These are phyloP conservation scores for Euwallacea similis DNA, from an alignment of 1,140 invertebrate genomes.

Conservation along the genomic window DNA sequence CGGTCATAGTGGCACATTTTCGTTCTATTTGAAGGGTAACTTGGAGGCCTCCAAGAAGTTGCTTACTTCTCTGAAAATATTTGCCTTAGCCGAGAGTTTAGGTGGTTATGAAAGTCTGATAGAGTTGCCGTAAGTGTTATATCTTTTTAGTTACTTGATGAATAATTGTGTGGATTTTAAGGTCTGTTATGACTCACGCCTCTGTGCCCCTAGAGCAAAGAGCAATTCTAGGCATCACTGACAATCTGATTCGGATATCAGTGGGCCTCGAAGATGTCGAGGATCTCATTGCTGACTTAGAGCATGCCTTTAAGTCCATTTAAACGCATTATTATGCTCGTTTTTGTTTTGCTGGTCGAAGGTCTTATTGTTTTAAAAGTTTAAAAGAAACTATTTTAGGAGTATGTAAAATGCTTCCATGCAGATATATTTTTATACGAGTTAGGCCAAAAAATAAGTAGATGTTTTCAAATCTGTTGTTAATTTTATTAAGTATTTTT, in stretches of 20 bases:
- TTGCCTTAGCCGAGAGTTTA: constrained; percentile 92
- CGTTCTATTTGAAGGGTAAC: constrained; percentile 79
- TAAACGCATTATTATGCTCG: constrained; percentile 9
- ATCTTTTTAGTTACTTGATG: constrained; percentile 1
- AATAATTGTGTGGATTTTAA: constrained; percentile 46
- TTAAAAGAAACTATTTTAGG: background rate
- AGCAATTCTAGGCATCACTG: constrained; percentile 77
- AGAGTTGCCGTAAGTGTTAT: constrained; percentile 74
- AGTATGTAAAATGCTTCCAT: background rate
- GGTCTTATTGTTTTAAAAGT: background rate
- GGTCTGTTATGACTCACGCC: constrained; percentile 78
- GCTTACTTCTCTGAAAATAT: constrained; percentile 75
- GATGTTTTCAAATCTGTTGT: too few species aligned
- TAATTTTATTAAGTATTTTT: too few species aligned
- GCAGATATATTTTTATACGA: background rate
- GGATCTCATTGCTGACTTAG: constrained; percentile 87
- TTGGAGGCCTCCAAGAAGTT: constrained; percentile 77
- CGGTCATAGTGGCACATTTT: constrained; percentile 92
- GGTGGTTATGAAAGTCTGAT: constrained; percentile 94
- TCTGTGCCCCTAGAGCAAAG: constrained; percentile 75
- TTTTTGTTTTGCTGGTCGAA: background rate
- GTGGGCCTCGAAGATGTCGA: constrained; percentile 87
- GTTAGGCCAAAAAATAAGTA: background rate
- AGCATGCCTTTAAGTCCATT: constrained; percentile 67
- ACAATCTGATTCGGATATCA: constrained; percentile 86